These are phyloP conservation scores for Triplophysa rosa DNA, from an alignment of 2,113 vertebrate species.

Conservation along the genomic window DNA sequence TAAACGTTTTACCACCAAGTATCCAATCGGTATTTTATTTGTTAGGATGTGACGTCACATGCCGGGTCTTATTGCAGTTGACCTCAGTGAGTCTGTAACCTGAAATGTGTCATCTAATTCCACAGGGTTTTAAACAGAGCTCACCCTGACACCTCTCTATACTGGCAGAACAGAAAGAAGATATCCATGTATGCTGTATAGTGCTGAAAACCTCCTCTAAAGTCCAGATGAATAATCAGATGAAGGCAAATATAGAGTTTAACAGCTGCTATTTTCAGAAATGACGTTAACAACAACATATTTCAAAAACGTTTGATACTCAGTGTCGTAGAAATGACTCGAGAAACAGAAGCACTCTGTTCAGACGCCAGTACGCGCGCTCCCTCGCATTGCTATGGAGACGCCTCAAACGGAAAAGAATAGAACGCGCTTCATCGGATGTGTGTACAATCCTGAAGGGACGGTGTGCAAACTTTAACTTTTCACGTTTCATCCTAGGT, in stretches of 20 bases:
- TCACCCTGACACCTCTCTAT: not conserved
- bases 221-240: not conserved
- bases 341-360: not conserved
- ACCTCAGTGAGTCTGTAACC: slow-evolving; percentile 2
- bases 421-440: not conserved
- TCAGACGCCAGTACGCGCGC: not conserved
- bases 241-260: not conserved
- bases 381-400: not conserved
- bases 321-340: not conserved
- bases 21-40: too few relatives aligned
- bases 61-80: not conserved
- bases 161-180: slow-evolving; percentile 6
- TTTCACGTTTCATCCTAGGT: too few relatives aligned
- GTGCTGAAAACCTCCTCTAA: not conserved
- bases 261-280: not conserved
- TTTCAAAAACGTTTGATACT: not conserved
- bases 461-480: too few relatives aligned
- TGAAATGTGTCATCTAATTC: slow-evolving; percentile 12
- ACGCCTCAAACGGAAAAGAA: not conserved
- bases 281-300: not conserved
- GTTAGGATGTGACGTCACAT: not conserved
- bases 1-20: too few relatives aligned
- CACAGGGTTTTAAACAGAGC: not conserved
- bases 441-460: too few relatives aligned
- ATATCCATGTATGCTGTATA: not conserved